phyloP scores from a whole-genome alignment of 35 echinoderm and acorn worm species.

The Strongylocentrotus purpuratus region DNA sequence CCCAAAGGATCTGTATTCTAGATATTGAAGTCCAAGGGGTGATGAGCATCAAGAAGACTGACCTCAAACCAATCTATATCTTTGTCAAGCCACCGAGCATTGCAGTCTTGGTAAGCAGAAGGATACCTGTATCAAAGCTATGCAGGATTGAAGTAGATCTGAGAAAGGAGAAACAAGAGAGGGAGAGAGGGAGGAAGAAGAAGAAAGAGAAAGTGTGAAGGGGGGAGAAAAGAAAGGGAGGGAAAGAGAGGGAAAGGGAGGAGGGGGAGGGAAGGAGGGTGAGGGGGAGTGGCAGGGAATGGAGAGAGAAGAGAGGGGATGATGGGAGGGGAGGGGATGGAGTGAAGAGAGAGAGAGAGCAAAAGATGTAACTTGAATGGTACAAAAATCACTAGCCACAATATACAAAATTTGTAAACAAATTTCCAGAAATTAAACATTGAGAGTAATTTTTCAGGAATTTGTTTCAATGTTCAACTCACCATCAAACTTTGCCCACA shows the following conservation, averaged over 20 bases:
- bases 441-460: background rate
- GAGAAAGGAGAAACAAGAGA: background rate
- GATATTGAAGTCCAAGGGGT: conserved; percentile 98
- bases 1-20: conserved; percentile 82
- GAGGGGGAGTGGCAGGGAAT: too few relatives aligned
- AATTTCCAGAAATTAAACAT: background rate
- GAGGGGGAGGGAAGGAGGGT: background rate
- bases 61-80: conserved; percentile 87
- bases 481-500: too few relatives aligned
- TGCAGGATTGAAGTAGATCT: background rate
- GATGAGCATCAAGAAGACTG: conserved; percentile 72
- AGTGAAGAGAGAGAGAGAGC: background rate
- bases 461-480: too few relatives aligned
- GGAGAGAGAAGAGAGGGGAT: background rate
- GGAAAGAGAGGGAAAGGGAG: too few relatives aligned
- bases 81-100: conserved; percentile 86
- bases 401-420: background rate
- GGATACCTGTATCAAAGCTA: background rate
- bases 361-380: background rate
- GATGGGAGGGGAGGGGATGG: background rate
- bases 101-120: conserved; percentile 72
- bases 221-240: too few relatives aligned
- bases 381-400: background rate
- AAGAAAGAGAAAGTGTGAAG: too few relatives aligned
- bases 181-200: background rate